Conservation (phyloP, 53 echinoderm and acorn worm species). For the Astropecten irregularis region DNA sequence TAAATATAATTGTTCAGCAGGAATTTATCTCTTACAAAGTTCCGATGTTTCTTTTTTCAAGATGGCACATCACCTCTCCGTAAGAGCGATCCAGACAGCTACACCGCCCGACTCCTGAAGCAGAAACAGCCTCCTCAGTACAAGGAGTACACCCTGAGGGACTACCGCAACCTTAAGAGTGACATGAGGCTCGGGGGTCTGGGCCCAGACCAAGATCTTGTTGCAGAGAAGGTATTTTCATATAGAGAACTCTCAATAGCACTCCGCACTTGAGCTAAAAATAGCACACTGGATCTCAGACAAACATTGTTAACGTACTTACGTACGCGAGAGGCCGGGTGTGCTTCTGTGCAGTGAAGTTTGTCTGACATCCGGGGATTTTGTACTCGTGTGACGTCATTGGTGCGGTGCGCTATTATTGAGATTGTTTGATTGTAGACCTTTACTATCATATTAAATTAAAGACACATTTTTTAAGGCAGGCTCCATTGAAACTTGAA, state of each 20-base stretch:
- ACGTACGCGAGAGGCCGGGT: neutral
- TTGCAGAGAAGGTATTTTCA: conserved; percentile 78
- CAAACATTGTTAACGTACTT: neutral
- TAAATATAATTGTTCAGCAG: no score
- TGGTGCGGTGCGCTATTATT: no score
- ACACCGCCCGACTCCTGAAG: conserved; percentile 75
- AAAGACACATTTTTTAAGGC: no score
- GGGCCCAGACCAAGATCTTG: conserved; percentile 76
- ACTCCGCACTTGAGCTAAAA: no score
- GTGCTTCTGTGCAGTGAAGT: neutral
- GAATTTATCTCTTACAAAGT: no score
- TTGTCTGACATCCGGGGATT: no score
- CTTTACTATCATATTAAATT: no score
- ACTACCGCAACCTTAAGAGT: conserved; percentile 89
- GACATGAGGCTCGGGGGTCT: conserved; percentile 87
- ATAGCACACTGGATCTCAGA: no score
- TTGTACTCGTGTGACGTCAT: no score
- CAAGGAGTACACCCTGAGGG: conserved; percentile 90
- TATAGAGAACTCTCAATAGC: neutral
- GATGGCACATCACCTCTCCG: conserved; percentile 48
- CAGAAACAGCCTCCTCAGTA: conserved; percentile 79
- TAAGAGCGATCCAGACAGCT: conserved; percentile 85
- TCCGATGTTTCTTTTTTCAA: no score
- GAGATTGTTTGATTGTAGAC: no score
- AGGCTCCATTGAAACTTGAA: no score